These are phyloP conservation scores for Orbicella faveolata DNA, from an alignment of 64 coral and sea anemone genomes.

Conservation along the genomic window DNA sequence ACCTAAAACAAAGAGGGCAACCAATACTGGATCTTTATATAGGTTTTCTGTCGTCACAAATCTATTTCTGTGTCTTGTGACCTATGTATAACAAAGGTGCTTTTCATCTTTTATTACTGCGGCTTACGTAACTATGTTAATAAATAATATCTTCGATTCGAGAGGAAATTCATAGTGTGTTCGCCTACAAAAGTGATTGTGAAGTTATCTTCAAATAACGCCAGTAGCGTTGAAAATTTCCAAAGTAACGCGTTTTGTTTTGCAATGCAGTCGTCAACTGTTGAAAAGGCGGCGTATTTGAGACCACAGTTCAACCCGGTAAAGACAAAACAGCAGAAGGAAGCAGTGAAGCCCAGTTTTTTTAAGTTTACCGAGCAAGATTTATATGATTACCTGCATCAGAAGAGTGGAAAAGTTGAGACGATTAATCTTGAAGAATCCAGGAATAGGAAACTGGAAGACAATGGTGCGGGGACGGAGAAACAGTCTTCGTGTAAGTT, in stretches of 20 bases:
- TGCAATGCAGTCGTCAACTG: conserved; percentile 36
- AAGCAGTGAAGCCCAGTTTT: background rate
- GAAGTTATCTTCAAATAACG: too few relatives aligned
- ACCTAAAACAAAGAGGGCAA: background rate
- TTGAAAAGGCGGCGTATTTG: background rate
- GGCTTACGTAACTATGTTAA: too few relatives aligned
- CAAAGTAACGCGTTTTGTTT: background rate
- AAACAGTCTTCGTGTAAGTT: conserved; percentile 32
- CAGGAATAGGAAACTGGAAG: conserved; percentile 18
- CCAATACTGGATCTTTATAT: background rate
- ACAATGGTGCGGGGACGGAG: background rate
- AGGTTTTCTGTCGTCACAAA: background rate
- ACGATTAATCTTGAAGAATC: background rate
- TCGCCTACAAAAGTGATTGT: too few relatives aligned
- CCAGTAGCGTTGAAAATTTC: too few relatives aligned
- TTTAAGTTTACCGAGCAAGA: conserved; percentile 20
- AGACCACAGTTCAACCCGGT: background rate
- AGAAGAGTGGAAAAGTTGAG: conserved; percentile 35
- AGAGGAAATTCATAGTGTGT: too few relatives aligned
- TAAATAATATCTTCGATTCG: too few relatives aligned
- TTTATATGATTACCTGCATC: conserved; percentile 30
- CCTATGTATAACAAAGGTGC: too few relatives aligned
- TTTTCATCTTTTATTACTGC: too few relatives aligned
- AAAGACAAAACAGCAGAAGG: background rate
- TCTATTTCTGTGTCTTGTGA: background rate